Evolutionary conservation across 2,113 vertebrate species (phyloP).

Genomic region (Sander lucioperca): DNA sequence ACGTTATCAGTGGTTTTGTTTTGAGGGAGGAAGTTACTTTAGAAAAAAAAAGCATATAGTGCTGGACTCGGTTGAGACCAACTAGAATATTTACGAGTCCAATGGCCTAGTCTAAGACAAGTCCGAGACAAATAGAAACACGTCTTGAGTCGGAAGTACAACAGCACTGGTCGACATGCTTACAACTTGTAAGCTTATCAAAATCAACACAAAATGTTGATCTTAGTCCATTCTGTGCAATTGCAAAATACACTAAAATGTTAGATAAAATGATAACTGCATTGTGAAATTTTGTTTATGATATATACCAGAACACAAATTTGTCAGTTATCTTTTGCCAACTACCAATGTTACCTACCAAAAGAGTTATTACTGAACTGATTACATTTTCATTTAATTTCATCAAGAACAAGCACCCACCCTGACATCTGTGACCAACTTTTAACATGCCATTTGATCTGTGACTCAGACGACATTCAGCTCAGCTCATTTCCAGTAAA

Average conservation of each 20-base stretch:
- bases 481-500: conserved; percentile 11
- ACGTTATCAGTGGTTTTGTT: no score
- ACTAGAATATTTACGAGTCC: no score
- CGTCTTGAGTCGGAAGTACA: no score
- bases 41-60: no score
- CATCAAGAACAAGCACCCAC: neutral
- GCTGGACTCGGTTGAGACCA: no score
- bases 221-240: neutral
- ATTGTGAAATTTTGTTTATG: neutral
- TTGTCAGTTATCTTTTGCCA: neutral
- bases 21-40: no score
- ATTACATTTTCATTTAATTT: neutral
- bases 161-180: neutral
- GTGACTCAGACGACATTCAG: neutral
- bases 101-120: no score
- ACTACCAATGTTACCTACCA: neutral
- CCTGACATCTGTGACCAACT: neutral
- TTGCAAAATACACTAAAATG: neutral
- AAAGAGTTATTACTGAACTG: neutral
- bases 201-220: neutral
- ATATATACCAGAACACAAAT: neutral
- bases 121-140: no score
- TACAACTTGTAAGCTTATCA: neutral
- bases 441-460: neutral
- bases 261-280: neutral